Base-by-base conservation (phyloP, 92 coral and sea anemone genomes). In the Pocillopora grandis region DNA sequence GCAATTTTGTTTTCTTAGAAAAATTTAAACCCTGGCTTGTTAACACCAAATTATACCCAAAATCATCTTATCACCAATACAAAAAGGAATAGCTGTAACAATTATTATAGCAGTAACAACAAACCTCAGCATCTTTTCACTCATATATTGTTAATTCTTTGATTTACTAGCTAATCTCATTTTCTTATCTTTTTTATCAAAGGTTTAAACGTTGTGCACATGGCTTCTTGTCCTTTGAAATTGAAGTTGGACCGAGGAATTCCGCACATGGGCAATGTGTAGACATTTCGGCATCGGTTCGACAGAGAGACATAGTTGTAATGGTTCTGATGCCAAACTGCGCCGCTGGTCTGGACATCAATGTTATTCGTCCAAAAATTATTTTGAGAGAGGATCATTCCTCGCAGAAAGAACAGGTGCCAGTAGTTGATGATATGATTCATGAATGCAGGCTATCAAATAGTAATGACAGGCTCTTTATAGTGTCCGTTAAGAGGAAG, bases 161-260 rank as follows among this genome's bases (percentile, higher is more conserved):
- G 17, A 13, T 1, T 67, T 36, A 16, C 21, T 37, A 21, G 33
- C 9, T 2, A 20, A 66, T 8, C 2, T 75, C 56, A 12, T 58
- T 58, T 58, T 14, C 16, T 58, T 58, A 58, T 14, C 16, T 23
- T 11, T 76, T 77, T 14, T 19, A 27, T 35, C 59, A 17, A 80
- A 80, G 84, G 84, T 63, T 80, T 31, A 14, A 75, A 9, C 69
- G 75, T 80, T 80, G 84, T 57, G 84, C 84, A 11, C 76, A 67
- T 15, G 84, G 84, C 19, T 80, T 80, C 72, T 23, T 66, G 75
- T 55, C 84, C 33, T 68, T 80, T 18, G 35, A 68, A 20, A 56
- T 80, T 12, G 20, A 16, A 35, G 27, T 65, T 63, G 59, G 55
- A 16, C 84, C 84, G 10, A 57, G 33, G 2, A 16, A 37, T 17